Evolutionary conservation across 2,113 vertebrate species (phyloP), one percentile per base, ranked within the genome.

Genomic region (Tichodroma muraria): DNA sequence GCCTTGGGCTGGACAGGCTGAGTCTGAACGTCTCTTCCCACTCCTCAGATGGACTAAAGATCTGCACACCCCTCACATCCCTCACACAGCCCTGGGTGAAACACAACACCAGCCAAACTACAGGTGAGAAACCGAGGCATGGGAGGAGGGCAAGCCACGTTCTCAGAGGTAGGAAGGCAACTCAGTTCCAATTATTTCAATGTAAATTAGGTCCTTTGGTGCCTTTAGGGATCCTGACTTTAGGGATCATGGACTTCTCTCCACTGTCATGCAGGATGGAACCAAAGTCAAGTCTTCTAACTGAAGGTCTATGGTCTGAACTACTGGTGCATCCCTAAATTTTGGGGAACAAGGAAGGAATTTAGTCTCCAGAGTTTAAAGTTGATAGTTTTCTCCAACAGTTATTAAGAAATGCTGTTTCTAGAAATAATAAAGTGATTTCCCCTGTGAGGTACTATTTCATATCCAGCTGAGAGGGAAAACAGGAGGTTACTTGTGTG

Each of bases 351-450:
- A 60, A 64, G 52, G 65, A 88, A 71, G 45, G 66, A 68, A 78
- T 70, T 80, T 37, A 71, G 52, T 35, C 85, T 90, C 88, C 40
- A 47, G 88, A 85, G 82, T 31, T 80, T 76, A 35, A 90, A 64
- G 44, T 4, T 57, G 61, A 78, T 88, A 23, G 84, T 91, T 73
- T 95, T 71, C 88, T 80, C 79, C 82, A 93, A 63, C 6, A 22
- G 30, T 89, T 90, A 86, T 90, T 95, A 95, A 56, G 52, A 73
- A 95, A 88, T 28, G 44, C 60, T 92, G 52, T 35, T n/a, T 88
- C 52, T 78, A 93, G 93, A 95, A 89, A 91, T 91, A 93, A 95
- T 85, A 83, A 83, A 93, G 64, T 85, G 47, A 95, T 95, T 96
- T 94, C 93, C 89, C 88, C 56, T 56, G 90, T 90, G 90, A 75